phyloP scores from a whole-genome alignment of 30 jellyfish, hydroid and myxozoan genomes.

The Sanderia malayensis region DNA sequence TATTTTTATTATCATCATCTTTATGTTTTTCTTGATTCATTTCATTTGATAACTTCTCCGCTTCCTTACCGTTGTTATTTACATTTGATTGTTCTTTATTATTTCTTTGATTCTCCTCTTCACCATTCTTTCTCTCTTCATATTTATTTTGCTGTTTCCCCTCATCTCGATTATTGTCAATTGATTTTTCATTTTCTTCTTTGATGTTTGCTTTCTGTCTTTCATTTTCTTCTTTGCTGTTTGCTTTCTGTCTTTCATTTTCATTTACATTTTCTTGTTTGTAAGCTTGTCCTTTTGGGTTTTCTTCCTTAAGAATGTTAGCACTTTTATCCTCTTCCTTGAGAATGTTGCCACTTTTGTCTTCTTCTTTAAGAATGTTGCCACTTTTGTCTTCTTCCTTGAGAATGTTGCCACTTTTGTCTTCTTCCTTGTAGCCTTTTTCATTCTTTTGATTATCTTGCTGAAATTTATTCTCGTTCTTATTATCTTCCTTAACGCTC shows the following conservation, averaged over 20 bases:
- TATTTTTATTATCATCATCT: constrained; percentile 13
- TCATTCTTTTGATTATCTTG: neutral
- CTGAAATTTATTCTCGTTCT: too few species aligned
- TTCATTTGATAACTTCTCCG: neutral
- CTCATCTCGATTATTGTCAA: neutral
- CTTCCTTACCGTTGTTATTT: neutral
- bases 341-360: neutral
- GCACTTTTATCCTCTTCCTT: neutral
- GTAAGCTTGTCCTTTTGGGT: neutral
- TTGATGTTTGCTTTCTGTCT: neutral
- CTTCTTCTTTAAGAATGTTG: neutral
- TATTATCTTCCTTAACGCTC: too few species aligned
- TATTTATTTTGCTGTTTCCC: neutral
- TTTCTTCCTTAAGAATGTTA: neutral
- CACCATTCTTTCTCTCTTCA: constrained; percentile 3
- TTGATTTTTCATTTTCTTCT: neutral
- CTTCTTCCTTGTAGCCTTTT: neutral
- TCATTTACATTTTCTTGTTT: neutral
- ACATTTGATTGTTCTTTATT: neutral
- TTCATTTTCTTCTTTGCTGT: constrained; percentile 12
- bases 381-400: neutral
- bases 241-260: too few species aligned
- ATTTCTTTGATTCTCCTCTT: neutral
- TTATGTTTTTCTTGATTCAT: neutral
- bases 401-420: too few species aligned